Conservation (phyloP, 2,888 invertebrate species). For the Hypomecis punctinalis region DNA sequence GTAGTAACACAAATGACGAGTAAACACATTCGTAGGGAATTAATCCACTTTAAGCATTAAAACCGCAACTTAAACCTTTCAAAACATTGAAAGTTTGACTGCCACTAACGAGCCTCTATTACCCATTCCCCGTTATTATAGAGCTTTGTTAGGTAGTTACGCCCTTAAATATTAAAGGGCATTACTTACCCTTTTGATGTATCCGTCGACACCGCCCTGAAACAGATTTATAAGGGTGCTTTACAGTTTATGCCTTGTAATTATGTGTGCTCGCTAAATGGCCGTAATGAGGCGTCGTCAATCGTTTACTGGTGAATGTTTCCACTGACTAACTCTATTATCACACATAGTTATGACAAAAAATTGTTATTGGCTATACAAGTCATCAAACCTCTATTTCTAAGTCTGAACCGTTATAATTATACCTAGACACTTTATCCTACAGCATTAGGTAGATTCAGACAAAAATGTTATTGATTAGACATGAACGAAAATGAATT, state of each 20-base stretch:
- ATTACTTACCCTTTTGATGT: conserved; percentile 37
- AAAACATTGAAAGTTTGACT: neutral
- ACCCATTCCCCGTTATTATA: conserved; percentile 23
- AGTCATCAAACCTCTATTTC: no score
- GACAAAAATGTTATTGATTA: no score
- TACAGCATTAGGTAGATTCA: no score
- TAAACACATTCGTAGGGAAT: neutral
- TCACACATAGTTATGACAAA: no score
- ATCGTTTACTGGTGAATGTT: conserved; percentile 30
- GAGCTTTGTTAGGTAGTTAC: conserved; percentile 14
- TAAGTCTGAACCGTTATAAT: no score
- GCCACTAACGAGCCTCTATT: conserved; percentile 10
- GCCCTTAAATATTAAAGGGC: conserved; percentile 33
- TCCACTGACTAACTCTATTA: conserved; percentile 26
- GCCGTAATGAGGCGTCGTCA: conserved; percentile 25
- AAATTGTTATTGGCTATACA: no score
- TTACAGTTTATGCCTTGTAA: conserved; percentile 39
- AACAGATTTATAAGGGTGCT: conserved; percentile 38
- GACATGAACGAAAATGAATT: no score
- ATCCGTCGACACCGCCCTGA: conserved; percentile 20
- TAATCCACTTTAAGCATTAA: neutral
- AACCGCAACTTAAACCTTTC: neutral
- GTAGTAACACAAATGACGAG: neutral
- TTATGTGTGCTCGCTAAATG: conserved; percentile 36
- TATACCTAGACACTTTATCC: no score